These are phyloP conservation scores for Hoplodrina ambigua DNA, from an alignment of 2,888 invertebrate species.

Conservation along the genomic window DNA sequence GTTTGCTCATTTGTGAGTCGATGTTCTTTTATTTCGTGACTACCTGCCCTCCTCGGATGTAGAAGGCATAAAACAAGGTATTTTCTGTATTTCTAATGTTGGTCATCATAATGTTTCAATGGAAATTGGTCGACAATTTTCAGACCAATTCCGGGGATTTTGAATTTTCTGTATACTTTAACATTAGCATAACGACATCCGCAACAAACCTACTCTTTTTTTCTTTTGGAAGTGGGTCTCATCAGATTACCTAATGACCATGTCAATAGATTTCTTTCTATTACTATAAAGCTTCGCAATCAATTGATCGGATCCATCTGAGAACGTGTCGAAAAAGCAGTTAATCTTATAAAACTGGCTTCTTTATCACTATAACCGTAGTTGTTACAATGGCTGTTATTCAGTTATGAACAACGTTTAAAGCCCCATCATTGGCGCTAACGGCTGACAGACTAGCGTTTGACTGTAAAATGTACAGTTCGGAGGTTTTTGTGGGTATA, in stretches of 20 bases:
- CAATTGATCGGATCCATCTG: constrained; percentile 37
- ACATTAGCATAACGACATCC: background rate
- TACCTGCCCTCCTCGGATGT: background rate
- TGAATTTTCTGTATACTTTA: background rate
- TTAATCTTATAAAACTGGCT: constrained; percentile 22
- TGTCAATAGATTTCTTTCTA: constrained; percentile 34
- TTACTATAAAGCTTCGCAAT: constrained; percentile 32
- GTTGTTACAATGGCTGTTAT: constrained; percentile 35
- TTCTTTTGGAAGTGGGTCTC: background rate
- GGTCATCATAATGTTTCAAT: background rate
- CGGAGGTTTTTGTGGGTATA: background rate
- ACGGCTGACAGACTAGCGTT: background rate
- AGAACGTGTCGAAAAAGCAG: constrained; percentile 33
- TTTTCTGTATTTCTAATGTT: constrained; percentile 9
- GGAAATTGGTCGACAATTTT: background rate
- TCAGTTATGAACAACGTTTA: constrained; percentile 46
- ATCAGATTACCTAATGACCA: background rate
- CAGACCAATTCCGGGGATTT: background rate
- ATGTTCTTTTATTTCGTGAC: background rate
- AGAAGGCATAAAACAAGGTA: background rate
- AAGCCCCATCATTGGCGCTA: constrained; percentile 17
- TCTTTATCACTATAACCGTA: constrained; percentile 39
- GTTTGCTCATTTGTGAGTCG: constrained; percentile 28
- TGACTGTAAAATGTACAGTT: constrained; percentile 32
- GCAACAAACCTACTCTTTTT: background rate